Conservation (phyloP, 2,888 invertebrate species). For the Hirudinaria manillensis region DNA sequence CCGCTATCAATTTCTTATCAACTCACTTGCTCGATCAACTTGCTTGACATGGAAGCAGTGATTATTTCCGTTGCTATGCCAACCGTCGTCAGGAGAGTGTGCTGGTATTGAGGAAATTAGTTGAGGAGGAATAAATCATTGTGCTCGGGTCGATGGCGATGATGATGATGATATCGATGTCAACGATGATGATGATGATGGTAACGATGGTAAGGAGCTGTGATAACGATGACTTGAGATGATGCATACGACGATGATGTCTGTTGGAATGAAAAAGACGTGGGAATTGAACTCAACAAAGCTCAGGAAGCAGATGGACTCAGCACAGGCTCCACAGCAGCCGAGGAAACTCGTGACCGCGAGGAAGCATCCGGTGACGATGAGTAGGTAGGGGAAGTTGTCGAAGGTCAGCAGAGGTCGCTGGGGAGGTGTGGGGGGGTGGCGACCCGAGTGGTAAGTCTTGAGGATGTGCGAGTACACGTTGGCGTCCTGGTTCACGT, state of each 20-base stretch:
- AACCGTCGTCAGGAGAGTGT: slow-evolving; percentile 21
- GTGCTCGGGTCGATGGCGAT: no score
- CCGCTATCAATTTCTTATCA: background rate
- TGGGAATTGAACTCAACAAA: background rate
- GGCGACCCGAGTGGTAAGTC: background rate
- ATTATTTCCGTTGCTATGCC: slow-evolving; percentile 23
- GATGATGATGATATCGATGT: no score
- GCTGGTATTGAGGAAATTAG: background rate
- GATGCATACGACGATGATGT: no score
- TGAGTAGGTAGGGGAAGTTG: slow-evolving; percentile 18
- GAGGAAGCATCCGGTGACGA: slow-evolving; percentile 13
- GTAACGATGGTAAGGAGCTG: no score
- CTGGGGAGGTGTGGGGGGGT: background rate
- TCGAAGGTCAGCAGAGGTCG: slow-evolving; percentile 4
- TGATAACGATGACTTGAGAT: no score
- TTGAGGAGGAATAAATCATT: no score
- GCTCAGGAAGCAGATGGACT: slow-evolving; percentile 23
- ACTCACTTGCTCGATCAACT: slow-evolving; percentile 17
- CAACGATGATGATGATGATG: no score
- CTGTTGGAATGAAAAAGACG: no score
- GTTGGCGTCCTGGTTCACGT: slow-evolving; percentile 13
- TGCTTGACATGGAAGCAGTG: slow-evolving; percentile 23
- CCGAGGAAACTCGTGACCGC: slow-evolving; percentile 24
- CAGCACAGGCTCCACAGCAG: slow-evolving; percentile 28
- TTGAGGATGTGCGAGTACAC: slow-evolving; percentile 17